Evolutionary conservation across 2,797 vertebrate genomes (phyloP), one percentile per base, ranked within the genome.

Genomic region (Clarias fuscus): DNA sequence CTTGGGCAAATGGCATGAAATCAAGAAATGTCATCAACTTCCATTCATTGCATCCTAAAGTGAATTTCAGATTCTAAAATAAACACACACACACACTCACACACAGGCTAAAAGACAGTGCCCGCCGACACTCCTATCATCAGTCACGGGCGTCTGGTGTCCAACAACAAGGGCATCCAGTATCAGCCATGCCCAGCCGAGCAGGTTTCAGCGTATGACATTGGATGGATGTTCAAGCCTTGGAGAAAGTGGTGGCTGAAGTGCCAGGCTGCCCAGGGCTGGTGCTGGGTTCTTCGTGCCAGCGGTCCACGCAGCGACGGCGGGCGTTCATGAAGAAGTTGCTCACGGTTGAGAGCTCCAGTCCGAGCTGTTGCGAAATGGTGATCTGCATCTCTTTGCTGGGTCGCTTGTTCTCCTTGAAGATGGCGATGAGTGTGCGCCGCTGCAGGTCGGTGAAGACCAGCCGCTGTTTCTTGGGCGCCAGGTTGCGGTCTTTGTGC

Each of bases 361-460:
- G 92, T 90, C 98, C 98, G 88, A 99, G 96, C 93, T 99, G 98
- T 95, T 99, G 98, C 0, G 97, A 98, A 94, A 99, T 99, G 95
- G 98, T 99, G 89, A 98, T 92, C 95, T 99, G 98, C 98, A 99
- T 99, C 91, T 99, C 98, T 80, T 99, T 99, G 93, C 98, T 98
- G 0, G 98, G 98, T 15, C 98, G 96, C 92, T 98, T 98, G 95
- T 99, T 99, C 94, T 99, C 98, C 93, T 98, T 97, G 94, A 99
- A 99, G 96, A 99, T 99, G 93, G 98, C 98, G 81, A 98, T 97
- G 91, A 99, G 94, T 88, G 98, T 99, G 93, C 98, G 97, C 85
- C 98, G 97, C 94, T 99, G 98, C 93, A 99, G 96, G 96, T 99
- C 98, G n/a, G 98, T 99, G 96, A 99, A 99, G 93, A 99, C 98